A percentile compares a stretch with the other conserved stretches of the same genome.
phyloP scores from a whole-genome alignment of 1,140 invertebrate genomes.

The Uloborus diversus region DNA sequence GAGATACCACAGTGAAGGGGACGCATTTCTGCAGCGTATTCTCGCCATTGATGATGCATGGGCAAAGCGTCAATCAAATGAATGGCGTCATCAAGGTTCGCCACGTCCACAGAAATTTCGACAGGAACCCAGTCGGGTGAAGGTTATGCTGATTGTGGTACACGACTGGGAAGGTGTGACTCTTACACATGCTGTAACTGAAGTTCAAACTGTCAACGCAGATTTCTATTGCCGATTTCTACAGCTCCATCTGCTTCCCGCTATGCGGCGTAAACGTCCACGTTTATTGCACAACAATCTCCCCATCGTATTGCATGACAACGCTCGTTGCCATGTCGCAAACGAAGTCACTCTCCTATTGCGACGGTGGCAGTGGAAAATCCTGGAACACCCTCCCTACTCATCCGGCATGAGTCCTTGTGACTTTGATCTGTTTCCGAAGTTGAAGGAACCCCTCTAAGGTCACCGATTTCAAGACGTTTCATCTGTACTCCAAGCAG shows the following conservation, averaged over 20 bases:
- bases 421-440: too few species aligned
- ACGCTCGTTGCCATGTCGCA: neutral
- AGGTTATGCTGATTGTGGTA: neutral
- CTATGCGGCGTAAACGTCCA: neutral
- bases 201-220: neutral
- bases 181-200: slow-evolving; percentile 3
- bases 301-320: neutral
- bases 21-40: neutral
- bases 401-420: neutral
- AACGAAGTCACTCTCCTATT: neutral
- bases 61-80: neutral
- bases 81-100: neutral
- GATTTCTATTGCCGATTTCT: slow-evolving; percentile 4
- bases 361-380: neutral
- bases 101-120: neutral
- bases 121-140: neutral
- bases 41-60: neutral
- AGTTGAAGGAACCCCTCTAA: too few species aligned
- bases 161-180: neutral
- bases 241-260: neutral
- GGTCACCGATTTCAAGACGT: slow-evolving; percentile 7
- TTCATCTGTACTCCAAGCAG: slow-evolving; percentile 1
- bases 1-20: neutral
- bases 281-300: slow-evolving; percentile 3
- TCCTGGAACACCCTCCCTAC: neutral